Evolutionary conservation across 2,113 vertebrate genomes (phyloP), one percentile per base, ranked within the genome.

Genomic region (Caranx melampygus): DNA sequence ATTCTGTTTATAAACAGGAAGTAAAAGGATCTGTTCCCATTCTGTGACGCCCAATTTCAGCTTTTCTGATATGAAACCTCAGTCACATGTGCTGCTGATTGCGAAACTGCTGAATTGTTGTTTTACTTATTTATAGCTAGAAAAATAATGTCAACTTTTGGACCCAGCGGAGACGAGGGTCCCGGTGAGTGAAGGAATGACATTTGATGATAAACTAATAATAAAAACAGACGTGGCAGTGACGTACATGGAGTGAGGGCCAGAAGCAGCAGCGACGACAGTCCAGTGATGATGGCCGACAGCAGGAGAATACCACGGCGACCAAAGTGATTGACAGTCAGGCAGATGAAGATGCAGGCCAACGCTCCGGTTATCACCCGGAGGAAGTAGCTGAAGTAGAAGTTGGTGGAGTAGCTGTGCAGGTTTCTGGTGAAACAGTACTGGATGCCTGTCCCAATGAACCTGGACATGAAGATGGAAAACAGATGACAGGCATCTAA

Each of bases 351-450:
- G 73, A 96, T 51, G 26, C 94, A 92, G 16, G 95, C 96, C 3
- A 90, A 71, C 0, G 87, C 93, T 64, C 96, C 96, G 0, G 95
- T 93, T 52, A 94, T 52, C 11, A 94, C 92, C 26, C 91, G 89
- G 73, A 94, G 86, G 35, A 96, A 96, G 85, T 96, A 97, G 31
- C 90, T 93, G 69, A 96, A 94, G 88, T 96, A 96, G 91, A 97
- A 96, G 62, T 78, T 84, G 0, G 86, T 83, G 9, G 93, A 94
- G 20, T 89, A 94, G 0, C 78, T 87, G 61, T 90, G 66, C 79
- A 98, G 93, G 91, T 96, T 96, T 78, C 92, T 92, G 26, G 94
- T 95, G 87, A 98, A 99, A 88, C 96, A 96, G 91, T 96, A 95
- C 52, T 94, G 92, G 85, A 97, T 95, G 5, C 96, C 96, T 5